Evolutionary conservation across 1,140 invertebrate species (phyloP), one percentile per base, ranked within the genome.

Genomic region (Formica selysi): DNA sequence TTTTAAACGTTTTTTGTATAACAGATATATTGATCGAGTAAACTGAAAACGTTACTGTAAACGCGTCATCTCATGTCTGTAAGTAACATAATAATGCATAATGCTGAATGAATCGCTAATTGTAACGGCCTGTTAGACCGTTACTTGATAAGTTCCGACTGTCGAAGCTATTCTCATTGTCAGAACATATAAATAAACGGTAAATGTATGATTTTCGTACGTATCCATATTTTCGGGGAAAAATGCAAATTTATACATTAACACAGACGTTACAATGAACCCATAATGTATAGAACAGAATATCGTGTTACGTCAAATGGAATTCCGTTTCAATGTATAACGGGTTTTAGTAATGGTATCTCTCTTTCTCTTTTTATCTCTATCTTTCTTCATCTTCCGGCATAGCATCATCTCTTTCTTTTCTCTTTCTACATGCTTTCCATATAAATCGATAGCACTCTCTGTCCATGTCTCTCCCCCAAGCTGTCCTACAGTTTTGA

Each of bases 291-390:
- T 3, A 71, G 16, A 13, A 54, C 22, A 54, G 29, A 7, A 26
- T 11, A 51, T 19, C 67, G 26, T 88, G 41, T 90, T 87, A 78
- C 67, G 73, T 86, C 76, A 71, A 62, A 78, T 81, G 81, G 81
- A 87, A 91, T 89, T 78, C 68, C 80, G 87, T 91, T 91, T 79
- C 85, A 64, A 76, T 65, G 85, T 81, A 64, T 87, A 89, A 90
- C 76, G 79, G 88, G 68, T 87, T 76, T 68, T 48, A 44, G 38
- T 38, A 29, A 29, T 29, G 44, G 62, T 73, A 54, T 90, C 65
- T 79, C 80, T 54, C 38, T 65, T 11, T 51, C n/a, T 68, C 76
- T 51, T 13, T 19, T 4, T 51, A 16, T 51, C 16, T 19, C 48
- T 51, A 16, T 51, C 4, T 51, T 51, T 51, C 48, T 51, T 51